A percentile compares a stretch with the other conserved stretches of the same genome.
phyloP scores from a whole-genome alignment of 2,113 vertebrate genomes.

The Mola mola region DNA sequence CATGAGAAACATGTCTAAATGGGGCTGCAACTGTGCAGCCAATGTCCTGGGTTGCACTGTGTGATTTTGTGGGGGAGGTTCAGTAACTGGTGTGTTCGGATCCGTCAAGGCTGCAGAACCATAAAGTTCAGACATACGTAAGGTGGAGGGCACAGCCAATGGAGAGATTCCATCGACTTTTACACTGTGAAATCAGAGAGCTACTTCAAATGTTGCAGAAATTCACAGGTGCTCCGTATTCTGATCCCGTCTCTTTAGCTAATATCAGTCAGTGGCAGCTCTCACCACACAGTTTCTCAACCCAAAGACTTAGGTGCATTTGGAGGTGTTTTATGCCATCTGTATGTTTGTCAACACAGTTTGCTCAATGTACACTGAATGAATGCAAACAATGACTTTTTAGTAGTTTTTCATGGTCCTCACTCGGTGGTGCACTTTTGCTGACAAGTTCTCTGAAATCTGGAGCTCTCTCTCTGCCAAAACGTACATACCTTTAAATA shows the following conservation, averaged over 20 bases:
- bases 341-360: neutral
- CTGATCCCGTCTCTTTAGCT: neutral
- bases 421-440: neutral
- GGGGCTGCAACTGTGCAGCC: neutral
- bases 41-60: slow-evolving; percentile 23
- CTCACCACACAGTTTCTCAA: too few species aligned
- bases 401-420: neutral
- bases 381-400: neutral
- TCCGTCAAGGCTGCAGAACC: slow-evolving; percentile 38
- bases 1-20: slow-evolving; percentile 38
- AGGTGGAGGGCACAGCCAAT: slow-evolving; percentile 14
- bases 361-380: neutral
- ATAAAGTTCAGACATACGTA: slow-evolving; percentile 18
- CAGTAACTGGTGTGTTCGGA: slow-evolving; percentile 26
- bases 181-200: slow-evolving; percentile 5
- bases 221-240: neutral
- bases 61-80: slow-evolving; percentile 36
- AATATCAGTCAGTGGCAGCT: neutral
- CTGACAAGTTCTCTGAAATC: neutral
- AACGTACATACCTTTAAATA: slow-evolving; percentile 7
- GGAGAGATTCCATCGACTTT: slow-evolving; percentile 33
- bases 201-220: neutral
- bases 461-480: neutral
- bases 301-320: neutral
- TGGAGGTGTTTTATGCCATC: neutral